Conservation (phyloP, 2,888 invertebrate genomes). For the Philereme vetulata region DNA sequence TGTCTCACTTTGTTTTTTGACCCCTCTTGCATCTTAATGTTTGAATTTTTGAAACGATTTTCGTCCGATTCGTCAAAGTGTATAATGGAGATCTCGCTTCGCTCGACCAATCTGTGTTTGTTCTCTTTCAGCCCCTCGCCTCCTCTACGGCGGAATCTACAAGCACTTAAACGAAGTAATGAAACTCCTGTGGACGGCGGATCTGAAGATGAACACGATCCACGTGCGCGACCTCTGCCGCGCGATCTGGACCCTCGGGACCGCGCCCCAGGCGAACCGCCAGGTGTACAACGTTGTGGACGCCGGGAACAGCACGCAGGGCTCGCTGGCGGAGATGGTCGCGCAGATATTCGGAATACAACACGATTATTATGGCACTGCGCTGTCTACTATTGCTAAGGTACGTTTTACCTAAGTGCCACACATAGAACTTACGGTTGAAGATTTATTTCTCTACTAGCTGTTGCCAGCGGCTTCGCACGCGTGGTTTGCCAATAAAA, state of each 20-base stretch:
- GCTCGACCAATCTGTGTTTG: no score
- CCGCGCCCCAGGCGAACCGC: constrained; percentile 73
- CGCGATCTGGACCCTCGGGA: constrained; percentile 90
- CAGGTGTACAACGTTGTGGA: constrained; percentile 94
- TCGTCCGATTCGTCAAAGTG: no score
- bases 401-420: constrained; percentile 65
- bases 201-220: constrained; percentile 93
- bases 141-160: constrained; percentile 94
- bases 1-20: no score
- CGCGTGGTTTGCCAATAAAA: no score
- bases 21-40: no score
- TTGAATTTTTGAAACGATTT: no score
- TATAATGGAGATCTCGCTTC: no score
- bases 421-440: no score
- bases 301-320: constrained; percentile 92
- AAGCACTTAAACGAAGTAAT: constrained; percentile 94
- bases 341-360: constrained; percentile 93
- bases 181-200: constrained; percentile 95
- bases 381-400: constrained; percentile 92
- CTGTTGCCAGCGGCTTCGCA: no score
- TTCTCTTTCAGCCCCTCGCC: constrained; percentile 87
- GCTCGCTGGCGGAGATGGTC: constrained; percentile 90
- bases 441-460: no score
- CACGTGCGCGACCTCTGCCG: constrained; percentile 93
- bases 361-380: constrained; percentile 93